A percentile compares a stretch with the other conserved stretches of the same genome.
Conservation (phyloP, 2,797 vertebrate genomes). For the Gymnothorax javanicus region DNA sequence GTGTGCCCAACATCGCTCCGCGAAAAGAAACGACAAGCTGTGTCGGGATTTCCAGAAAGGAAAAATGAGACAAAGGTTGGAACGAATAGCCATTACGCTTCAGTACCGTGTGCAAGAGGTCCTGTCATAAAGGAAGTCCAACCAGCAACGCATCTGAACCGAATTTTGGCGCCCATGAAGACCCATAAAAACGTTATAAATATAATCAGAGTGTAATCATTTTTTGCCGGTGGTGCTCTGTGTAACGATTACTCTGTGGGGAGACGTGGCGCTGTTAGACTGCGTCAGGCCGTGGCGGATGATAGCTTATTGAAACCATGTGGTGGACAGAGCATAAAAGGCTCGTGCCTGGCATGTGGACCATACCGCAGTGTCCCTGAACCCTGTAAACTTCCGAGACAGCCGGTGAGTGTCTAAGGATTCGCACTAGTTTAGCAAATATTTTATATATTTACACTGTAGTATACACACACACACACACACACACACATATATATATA, state of each 20-base stretch:
- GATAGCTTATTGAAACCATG: constrained; percentile 52
- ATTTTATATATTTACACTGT: too few relatives aligned
- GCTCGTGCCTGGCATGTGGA: background rate
- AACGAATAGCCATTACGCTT: constrained; percentile 36
- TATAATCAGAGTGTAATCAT: constrained; percentile 50
- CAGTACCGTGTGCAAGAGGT: constrained; percentile 38
- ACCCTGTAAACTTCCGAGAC: background rate
- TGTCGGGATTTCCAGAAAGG: constrained; percentile 43
- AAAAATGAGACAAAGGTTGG: constrained; percentile 40
- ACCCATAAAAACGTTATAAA: constrained; percentile 53
- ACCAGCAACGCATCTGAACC: constrained; percentile 51
- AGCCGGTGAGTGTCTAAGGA: background rate
- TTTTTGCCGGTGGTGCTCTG: constrained; percentile 40
- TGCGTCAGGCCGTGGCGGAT: constrained; percentile 22
- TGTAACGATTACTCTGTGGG: constrained; percentile 48
- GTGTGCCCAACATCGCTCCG: constrained; percentile 39
- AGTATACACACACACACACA: background rate
- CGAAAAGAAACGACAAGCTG: constrained; percentile 53
- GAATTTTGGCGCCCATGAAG: constrained; percentile 50
- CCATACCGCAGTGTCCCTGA: background rate
- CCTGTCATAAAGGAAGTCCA: constrained; percentile 38
- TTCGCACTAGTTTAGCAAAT: too few relatives aligned
- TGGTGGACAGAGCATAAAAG: constrained; percentile 29
- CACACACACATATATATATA: background rate
- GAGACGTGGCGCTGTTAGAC: constrained; percentile 44